Evolutionary conservation across 2,888 invertebrate genomes (phyloP), one percentile per base, ranked within the genome.

Genomic region (Polydrusus cervinus): DNA sequence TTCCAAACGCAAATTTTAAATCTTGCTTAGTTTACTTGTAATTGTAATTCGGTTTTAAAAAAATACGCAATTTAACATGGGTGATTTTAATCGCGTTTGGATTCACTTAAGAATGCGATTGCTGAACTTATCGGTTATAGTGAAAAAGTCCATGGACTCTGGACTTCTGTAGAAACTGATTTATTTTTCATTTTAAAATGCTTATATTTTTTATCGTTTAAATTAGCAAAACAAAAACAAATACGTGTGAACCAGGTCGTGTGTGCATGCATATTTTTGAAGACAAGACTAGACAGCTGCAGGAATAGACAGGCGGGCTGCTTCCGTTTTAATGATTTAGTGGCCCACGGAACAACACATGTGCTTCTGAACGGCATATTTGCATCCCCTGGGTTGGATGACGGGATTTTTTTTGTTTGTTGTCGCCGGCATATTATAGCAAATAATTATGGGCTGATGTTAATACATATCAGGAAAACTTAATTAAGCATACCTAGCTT

Each of bases 291-390:
- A 67, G 73, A 60, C 75, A 75, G 75, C 75, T 75, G 75, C 61
- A 34, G 18, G 60, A 43, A 47, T 47, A 85, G 85, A 85, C 85
- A 84, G 83, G 81, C 83, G 84, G 85, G 82, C 83, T 85, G 84
- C 85, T 85, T 85, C 85, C 85, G 85, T 85, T 85, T 83, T 82
- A 82, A 85, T 85, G 85, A 85, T 85, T 85, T 85, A 85, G 78
- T 83, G 80, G 75, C 71, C 78, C 38, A 60, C 57, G 57, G 57
- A 79, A 80, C 79, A 81, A 78, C 78, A 76, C 79, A 79, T 79
- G 80, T 80, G 83, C 82, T 82, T 68, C 68, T 72, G 75, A 75
- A 66, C 70, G 75, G 67, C 75, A 79, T 78, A 80, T 82, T 82
- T 80, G 80, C 83, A 81, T 82, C 81, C 80, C 81, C 78, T 78